Base-by-base conservation (phyloP, 2,797 vertebrate species). In the Nothura maculosa region DNA sequence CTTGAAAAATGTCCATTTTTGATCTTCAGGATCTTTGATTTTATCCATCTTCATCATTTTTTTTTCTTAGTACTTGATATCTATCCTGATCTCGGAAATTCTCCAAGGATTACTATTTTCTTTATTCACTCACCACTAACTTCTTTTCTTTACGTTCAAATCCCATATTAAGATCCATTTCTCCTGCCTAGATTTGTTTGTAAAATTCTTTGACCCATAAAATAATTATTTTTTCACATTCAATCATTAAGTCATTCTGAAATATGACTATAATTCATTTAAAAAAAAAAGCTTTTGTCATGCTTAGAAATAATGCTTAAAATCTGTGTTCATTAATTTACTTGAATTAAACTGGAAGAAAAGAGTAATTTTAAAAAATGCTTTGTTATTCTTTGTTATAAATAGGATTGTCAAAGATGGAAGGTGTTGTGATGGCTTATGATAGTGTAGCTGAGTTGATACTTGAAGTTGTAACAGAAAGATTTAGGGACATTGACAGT, bases 31-130 rank as follows among this genome's bases (percentile, higher is more conserved):
- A 48, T 70, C 22, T 36, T 76, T 58, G 12, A 1, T 55, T 6
- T 34, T 62, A 9, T 67, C 75, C 81, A 9, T 67, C 72, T 81
- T 73, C 45, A 87, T 94, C n/a, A 3, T 25, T 76, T 66, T 67
- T 6, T 25, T 86, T 67, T 6, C 78, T 79, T 87, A 40, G 34
- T 18, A 16, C 38, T 75, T 95, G 9, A 3, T 43, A 5, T 36
- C 4, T 24, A 10, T 3, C 2, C 28, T 85, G n/a, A 55, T n/a
- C 4, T 48, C 3, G 48, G 72, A 85, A 75, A 48, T 22, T 45
- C 42, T 25, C 28, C 0, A 2, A 69, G 14, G 32, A 48, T 34
- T 45, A 5, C 45, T 22, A 0, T 79, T n/a, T 79, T 21, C 6
- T 6, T 87, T 79, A 84, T 60, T 50, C 73, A 30, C 50, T 73